Evolutionary conservation across 2,888 invertebrate species (phyloP).

Genomic region (Lacanobia oleracea): DNA sequence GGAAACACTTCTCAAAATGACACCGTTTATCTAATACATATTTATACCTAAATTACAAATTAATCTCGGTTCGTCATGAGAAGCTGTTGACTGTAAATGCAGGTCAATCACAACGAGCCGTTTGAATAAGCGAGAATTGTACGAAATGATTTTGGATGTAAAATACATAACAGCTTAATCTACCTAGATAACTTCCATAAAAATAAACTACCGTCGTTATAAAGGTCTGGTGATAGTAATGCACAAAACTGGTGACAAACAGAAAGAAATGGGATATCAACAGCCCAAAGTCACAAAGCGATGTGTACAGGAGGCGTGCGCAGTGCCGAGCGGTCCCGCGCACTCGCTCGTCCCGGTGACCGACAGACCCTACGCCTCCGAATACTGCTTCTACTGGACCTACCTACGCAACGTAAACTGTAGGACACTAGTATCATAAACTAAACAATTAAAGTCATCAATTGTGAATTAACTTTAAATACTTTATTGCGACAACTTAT

Average conservation of each 20-base stretch:
- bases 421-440: constrained; percentile 78
- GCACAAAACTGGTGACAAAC: constrained; percentile 77
- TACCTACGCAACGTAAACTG: constrained; percentile 68
- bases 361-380: constrained; percentile 46
- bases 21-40: constrained; percentile 88
- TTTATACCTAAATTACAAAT: constrained; percentile 87
- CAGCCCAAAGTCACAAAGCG: constrained; percentile 75
- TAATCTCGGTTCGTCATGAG: constrained; percentile 87
- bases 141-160: constrained; percentile 82
- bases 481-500: constrained; percentile 91
- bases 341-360: constrained; percentile 50
- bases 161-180: constrained; percentile 90
- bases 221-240: constrained; percentile 85
- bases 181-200: constrained; percentile 89
- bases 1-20: constrained; percentile 85
- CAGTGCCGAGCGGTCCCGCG: constrained; percentile 37
- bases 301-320: constrained; percentile 82
- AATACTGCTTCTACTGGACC: constrained; percentile 62
- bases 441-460: constrained; percentile 86
- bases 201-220: constrained; percentile 89
- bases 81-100: constrained; percentile 87
- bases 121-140: constrained; percentile 78
- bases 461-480: constrained; percentile 89
- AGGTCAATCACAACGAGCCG: constrained; percentile 83
- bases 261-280: constrained; percentile 65